Conservation (phyloP, 2,113 vertebrate species). For the Syrmaticus mikado region DNA sequence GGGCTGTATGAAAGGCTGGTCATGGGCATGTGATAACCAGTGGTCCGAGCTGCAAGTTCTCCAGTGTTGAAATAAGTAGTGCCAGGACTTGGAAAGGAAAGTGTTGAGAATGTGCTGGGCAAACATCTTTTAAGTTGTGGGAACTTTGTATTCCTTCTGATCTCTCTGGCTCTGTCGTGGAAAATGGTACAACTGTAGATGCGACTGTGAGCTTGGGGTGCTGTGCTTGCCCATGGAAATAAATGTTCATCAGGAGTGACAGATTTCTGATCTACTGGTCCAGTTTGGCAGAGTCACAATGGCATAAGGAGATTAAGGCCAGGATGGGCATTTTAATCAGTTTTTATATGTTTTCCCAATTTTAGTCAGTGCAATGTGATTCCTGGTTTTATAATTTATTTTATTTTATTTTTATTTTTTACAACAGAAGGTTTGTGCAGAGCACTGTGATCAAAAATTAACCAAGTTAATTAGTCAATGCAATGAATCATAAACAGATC, state of each 20-base stretch:
- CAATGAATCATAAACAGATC: not conserved
- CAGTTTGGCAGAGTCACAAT: not conserved
- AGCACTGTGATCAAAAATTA: not conserved
- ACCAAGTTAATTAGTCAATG: not conserved
- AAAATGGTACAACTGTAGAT: not conserved
- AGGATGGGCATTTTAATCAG: not conserved
- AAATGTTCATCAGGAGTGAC: not conserved
- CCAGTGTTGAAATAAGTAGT: not conserved
- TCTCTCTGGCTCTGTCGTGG: not conserved
- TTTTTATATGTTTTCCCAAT: not conserved
- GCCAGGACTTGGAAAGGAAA: not conserved
- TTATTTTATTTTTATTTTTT: not conserved
- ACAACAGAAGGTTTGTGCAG: not conserved
- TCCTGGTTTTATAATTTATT: not conserved
- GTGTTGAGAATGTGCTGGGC: not conserved
- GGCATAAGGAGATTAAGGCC: not conserved
- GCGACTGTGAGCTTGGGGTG: not conserved
- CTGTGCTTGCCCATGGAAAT: not conserved
- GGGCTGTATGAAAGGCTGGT: not conserved
- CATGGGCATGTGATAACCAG: not conserved
- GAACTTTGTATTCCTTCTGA: not conserved
- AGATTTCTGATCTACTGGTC: not conserved
- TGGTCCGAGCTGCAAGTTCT: not conserved
- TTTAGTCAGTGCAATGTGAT: not conserved
- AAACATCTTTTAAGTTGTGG: not conserved